Percentiles rank a stretch among this genome's conserved stretches.
These are phyloP conservation scores for Coreius guichenoti DNA, from an alignment of 2,797 vertebrate species.

Conservation along the genomic window DNA sequence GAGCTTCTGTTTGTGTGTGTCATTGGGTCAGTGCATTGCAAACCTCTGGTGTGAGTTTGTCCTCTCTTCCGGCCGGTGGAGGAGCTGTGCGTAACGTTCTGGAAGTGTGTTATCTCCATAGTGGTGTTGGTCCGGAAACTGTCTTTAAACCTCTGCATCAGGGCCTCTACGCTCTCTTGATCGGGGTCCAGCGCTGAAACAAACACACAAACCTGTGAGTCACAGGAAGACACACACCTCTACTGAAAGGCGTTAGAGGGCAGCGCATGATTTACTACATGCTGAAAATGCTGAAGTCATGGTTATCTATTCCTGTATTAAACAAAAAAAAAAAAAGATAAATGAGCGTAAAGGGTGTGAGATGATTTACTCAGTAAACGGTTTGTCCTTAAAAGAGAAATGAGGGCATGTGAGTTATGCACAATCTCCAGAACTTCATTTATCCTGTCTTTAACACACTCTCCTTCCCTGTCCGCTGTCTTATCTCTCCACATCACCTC, in stretches of 20 bases:
- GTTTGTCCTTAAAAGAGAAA: slow-evolving; percentile 50
- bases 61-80: slow-evolving; percentile 87
- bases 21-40: slow-evolving; percentile 48
- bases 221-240: slow-evolving; percentile 13
- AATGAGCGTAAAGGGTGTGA: slow-evolving; percentile 22
- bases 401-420: slow-evolving; percentile 32
- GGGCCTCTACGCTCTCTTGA: slow-evolving; percentile 91
- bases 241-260: slow-evolving; percentile 25
- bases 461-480: not conserved
- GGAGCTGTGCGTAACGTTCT: slow-evolving; percentile 84
- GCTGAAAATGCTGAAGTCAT: slow-evolving; percentile 42
- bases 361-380: slow-evolving; percentile 45
- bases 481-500: not conserved
- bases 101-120: slow-evolving; percentile 92
- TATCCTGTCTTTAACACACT: slow-evolving; percentile 18
- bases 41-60: slow-evolving; percentile 87
- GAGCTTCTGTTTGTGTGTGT: not conserved
- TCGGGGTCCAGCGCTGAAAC: slow-evolving; percentile 83
- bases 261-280: slow-evolving; percentile 41
- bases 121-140: slow-evolving; percentile 91
- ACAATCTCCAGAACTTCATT: slow-evolving; percentile 21
- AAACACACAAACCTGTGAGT: slow-evolving; percentile 5
- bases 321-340: slow-evolving; percentile 12
- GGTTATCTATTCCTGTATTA: slow-evolving; percentile 47
- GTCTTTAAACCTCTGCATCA: slow-evolving; percentile 98